These are phyloP conservation scores for Ectropis grisescens DNA, from an alignment of 1,140 invertebrate genomes.

Conservation along the genomic window DNA sequence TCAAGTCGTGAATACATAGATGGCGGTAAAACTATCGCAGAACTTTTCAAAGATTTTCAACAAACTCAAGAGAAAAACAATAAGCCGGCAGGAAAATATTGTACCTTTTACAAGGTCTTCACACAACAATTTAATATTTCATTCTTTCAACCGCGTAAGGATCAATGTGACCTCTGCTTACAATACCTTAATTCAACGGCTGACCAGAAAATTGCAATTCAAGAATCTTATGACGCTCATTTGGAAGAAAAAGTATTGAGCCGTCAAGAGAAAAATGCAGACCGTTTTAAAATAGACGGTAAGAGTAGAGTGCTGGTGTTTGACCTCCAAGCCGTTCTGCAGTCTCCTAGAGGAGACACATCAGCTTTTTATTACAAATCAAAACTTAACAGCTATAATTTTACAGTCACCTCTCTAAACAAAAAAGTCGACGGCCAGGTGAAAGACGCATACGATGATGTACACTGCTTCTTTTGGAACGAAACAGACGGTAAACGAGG, in stretches of 20 bases:
- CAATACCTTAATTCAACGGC: slow-evolving; percentile 21
- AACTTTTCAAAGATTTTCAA: slow-evolving; percentile 31
- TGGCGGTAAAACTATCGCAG: slow-evolving; percentile 26
- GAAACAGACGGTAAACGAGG: slow-evolving; percentile 49
- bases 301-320: slow-evolving; percentile 23
- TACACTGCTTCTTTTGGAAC: slow-evolving; percentile 52
- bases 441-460: slow-evolving; percentile 11
- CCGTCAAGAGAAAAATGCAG: slow-evolving; percentile 17
- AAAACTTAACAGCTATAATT: slow-evolving; percentile 59
- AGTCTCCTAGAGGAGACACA: slow-evolving; percentile 27
- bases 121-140: slow-evolving; percentile 34
- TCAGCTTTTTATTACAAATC: slow-evolving; percentile 46
- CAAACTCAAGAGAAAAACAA: slow-evolving; percentile 14
- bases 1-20: slow-evolving; percentile 33
- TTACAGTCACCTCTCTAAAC: slow-evolving; percentile 24
- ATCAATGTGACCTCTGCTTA: slow-evolving; percentile 43
- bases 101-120: slow-evolving; percentile 31
- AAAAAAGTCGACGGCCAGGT: slow-evolving; percentile 25
- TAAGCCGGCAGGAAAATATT: slow-evolving; percentile 18
- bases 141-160: slow-evolving; percentile 47
- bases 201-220: slow-evolving; percentile 14
- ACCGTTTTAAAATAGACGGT: slow-evolving; percentile 24
- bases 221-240: slow-evolving; percentile 10
- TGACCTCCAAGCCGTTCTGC: slow-evolving; percentile 43
- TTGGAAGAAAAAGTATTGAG: slow-evolving; percentile 20